A percentile compares a stretch with the other conserved stretches of the same genome.
Conservation (phyloP, 2,797 vertebrate species). For the Chelon labrosus region DNA sequence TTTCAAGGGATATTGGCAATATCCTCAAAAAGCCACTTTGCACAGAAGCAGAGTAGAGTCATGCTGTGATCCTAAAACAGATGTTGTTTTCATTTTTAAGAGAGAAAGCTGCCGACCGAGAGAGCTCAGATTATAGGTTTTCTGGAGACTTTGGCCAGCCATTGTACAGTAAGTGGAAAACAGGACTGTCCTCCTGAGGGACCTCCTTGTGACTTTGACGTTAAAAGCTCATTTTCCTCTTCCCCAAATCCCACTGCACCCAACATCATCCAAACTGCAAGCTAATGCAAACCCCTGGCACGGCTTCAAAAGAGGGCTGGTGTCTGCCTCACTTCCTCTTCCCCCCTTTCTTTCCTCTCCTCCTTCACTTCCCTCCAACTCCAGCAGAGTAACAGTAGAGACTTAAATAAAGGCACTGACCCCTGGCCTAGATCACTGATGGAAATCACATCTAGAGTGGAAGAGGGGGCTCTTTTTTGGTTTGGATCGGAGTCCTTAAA, state of each 20-base stretch:
- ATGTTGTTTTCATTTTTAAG: conserved; percentile 52
- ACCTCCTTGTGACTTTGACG: conserved; percentile 62
- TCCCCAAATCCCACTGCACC: conserved; percentile 56
- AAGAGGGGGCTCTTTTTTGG: conserved; percentile 1
- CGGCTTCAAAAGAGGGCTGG: conserved; percentile 72
- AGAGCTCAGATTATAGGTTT: conserved; percentile 42
- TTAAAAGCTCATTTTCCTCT: conserved; percentile 67
- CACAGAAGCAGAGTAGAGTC: conserved; percentile 12
- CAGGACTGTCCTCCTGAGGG: conserved; percentile 55
- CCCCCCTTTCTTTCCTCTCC: conserved; percentile 39
- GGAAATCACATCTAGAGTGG: conserved; percentile 9
- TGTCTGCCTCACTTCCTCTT: conserved; percentile 78
- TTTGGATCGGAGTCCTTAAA: not conserved
- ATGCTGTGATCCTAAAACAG: conserved; percentile 42
- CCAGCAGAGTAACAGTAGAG: conserved; percentile 18
- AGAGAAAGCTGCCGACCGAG: conserved; percentile 6
- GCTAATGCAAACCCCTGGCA: conserved; percentile 76
- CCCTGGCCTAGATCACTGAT: conserved; percentile 40
- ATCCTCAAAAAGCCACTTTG: conserved; percentile 19
- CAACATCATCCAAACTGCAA: conserved; percentile 64
- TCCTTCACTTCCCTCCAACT: conserved; percentile 42
- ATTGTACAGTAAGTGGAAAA: conserved; percentile 57
- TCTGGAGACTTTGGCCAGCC: conserved; percentile 34
- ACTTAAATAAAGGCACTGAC: conserved; percentile 18
- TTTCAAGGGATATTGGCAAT: conserved; percentile 31